Evolutionary conservation across 2,113 vertebrate genomes (phyloP).

Genomic region (Amazona vittata): DNA sequence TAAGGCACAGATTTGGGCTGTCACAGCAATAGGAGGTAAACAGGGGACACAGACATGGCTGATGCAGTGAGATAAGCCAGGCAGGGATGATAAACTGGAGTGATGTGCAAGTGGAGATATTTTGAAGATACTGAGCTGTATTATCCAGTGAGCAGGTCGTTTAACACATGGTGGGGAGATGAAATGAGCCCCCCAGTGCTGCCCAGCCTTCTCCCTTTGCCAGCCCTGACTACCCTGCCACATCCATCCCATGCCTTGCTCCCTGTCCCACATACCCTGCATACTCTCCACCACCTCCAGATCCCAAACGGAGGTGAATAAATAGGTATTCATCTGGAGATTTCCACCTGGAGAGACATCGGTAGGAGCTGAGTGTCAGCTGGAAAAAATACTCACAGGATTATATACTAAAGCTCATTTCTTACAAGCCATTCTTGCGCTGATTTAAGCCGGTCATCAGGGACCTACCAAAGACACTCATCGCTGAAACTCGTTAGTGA

Average conservation of each 20-base stretch:
- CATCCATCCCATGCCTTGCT: not conserved
- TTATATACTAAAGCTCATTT: not conserved
- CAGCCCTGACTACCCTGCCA: not conserved
- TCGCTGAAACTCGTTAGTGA: not conserved
- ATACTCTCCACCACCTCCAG: not conserved
- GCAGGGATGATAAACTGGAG: not conserved
- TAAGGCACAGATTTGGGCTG: not conserved
- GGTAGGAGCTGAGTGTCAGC: not conserved
- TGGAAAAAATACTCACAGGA: not conserved
- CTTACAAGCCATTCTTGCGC: not conserved
- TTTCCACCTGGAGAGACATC: not conserved
- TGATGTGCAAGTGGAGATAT: not conserved
- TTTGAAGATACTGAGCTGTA: not conserved
- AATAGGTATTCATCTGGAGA: not conserved
- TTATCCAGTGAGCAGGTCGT: not conserved
- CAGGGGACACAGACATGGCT: not conserved
- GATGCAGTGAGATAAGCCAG: not conserved
- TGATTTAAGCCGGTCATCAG: not conserved
- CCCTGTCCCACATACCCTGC: accelerated
- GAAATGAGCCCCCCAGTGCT: not conserved
- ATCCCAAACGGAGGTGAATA: not conserved
- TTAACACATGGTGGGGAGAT: no score
- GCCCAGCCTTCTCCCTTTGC: not conserved
- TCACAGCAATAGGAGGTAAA: not conserved
- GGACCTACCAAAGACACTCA: not conserved